Evolutionary conservation across 2,797 vertebrate genomes (phyloP), one percentile per base, ranked within the genome.

Genomic region (Mycteria americana): DNA sequence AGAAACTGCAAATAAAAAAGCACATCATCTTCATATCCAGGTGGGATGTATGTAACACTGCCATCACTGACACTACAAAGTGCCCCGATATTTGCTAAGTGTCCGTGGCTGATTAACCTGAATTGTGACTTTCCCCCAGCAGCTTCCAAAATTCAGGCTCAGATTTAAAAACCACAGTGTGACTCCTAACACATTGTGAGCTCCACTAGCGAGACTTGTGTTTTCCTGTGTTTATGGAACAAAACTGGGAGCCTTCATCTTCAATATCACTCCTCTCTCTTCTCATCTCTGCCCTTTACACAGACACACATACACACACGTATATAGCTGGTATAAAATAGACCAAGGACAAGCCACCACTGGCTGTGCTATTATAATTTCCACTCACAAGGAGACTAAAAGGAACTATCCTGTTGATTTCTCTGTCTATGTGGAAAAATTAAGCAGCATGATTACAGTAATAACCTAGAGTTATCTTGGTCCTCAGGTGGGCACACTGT

Each of bases 401-500:
- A 93, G 72, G 53, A 92, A 81, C 64, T 80, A 68, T 86, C 88
- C 68, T 12, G 27, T 87, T 87, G 67, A 84, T 87, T 90, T 80
- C 37, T n/a, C 72, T 80, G 39, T 84, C 78, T 88, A 53, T 0
- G 2, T 13, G n/a, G 68, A 78, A 95, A 95, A 94, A 96, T 86
- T 94, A 97, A 85, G 31, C 73, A 81, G 73, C 73, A n/a, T 68
- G 95, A 95, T 72, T 85, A 78, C 3, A 1, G 50, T 95, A 92
- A 96, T 94, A 95, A 95, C 90, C 65, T 51, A 50, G 69, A 95
- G 73, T 92, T 92, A 93, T 86, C 57, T 19, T 57, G 27, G 28
- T 86, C 88, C 95, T 96, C 96, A 94, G 88, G 93, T 88, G 85
- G 83, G 88, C 73, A 43, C 37, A 64, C n/a, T 80, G 56, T 80